Conservation (phyloP, 2,113 vertebrate genomes). For the Gyps fulvus region DNA sequence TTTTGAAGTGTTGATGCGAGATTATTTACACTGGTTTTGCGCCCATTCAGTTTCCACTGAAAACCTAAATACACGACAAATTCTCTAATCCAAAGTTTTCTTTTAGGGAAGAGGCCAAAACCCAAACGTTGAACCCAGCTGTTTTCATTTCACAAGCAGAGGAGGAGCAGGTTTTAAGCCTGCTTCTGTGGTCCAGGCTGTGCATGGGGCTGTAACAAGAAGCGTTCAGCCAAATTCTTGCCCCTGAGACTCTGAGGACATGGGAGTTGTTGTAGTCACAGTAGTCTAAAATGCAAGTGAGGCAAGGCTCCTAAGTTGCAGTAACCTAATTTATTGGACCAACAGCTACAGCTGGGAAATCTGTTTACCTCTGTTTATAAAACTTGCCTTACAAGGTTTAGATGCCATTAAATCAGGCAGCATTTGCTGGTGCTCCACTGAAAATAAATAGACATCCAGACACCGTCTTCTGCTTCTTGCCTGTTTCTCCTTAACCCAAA, state of each 20-base stretch:
- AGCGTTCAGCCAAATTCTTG: not conserved
- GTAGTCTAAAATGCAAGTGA: not conserved
- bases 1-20: not conserved
- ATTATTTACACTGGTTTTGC: not conserved
- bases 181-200: not conserved
- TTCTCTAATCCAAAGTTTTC: not conserved
- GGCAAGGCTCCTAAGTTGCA: not conserved
- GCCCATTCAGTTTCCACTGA: not conserved
- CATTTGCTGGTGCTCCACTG: not conserved
- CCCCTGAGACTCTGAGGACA: not conserved
- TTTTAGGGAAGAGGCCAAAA: not conserved
- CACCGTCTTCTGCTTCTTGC: not conserved
- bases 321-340: not conserved
- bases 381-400: not conserved
- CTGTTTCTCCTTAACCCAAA: not conserved
- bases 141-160: not conserved
- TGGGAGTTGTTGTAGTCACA: not conserved
- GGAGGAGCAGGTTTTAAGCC: not conserved
- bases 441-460: not conserved
- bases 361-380: not conserved
- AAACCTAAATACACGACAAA: not conserved
- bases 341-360: not conserved
- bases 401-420: not conserved
- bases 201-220: not conserved
- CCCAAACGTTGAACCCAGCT: not conserved